Evolutionary conservation across 1,140 invertebrate species (phyloP).

Genomic region (Papilio aristodemus): DNA sequence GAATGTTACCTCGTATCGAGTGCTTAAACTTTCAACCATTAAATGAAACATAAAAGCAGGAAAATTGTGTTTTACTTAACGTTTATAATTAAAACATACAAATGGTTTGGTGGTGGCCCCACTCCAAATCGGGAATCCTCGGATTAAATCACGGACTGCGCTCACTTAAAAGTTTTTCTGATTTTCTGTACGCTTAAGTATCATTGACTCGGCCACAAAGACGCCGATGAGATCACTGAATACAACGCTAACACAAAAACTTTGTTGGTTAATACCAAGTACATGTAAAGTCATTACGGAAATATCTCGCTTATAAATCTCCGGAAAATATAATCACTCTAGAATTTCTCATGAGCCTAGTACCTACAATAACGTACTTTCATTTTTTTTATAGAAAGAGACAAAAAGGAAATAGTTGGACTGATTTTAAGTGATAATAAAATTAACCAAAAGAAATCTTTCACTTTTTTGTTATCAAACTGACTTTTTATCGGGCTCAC

Average conservation of each 20-base stretch:
- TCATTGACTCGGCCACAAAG: neutral
- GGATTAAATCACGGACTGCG: slow-evolving; percentile 12
- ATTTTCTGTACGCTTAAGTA: slow-evolving; percentile 15
- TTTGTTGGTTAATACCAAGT: slow-evolving; percentile 1
- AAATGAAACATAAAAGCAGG: neutral
- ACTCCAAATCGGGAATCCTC: slow-evolving; percentile 5
- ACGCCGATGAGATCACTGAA: slow-evolving; percentile 19
- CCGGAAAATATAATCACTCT: neutral
- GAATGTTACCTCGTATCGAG: neutral
- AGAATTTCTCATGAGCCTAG: neutral
- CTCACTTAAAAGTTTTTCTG: slow-evolving; percentile 16
- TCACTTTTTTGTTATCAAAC: too few relatives aligned
- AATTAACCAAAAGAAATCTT: too few relatives aligned
- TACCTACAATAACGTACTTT: too few relatives aligned
- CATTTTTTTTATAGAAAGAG: too few relatives aligned
- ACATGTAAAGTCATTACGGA: slow-evolving; percentile 4
- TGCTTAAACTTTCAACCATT: neutral
- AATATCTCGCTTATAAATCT: neutral
- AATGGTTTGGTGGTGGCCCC: neutral
- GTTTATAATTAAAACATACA: neutral
- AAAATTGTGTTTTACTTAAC: neutral
- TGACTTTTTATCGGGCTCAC: too few relatives aligned
- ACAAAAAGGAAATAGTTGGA: too few relatives aligned
- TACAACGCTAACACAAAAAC: neutral
- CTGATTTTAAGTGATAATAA: too few relatives aligned